phyloP scores from a whole-genome alignment of 2,888 invertebrate genomes.

The Oxycera nigricornis region DNA sequence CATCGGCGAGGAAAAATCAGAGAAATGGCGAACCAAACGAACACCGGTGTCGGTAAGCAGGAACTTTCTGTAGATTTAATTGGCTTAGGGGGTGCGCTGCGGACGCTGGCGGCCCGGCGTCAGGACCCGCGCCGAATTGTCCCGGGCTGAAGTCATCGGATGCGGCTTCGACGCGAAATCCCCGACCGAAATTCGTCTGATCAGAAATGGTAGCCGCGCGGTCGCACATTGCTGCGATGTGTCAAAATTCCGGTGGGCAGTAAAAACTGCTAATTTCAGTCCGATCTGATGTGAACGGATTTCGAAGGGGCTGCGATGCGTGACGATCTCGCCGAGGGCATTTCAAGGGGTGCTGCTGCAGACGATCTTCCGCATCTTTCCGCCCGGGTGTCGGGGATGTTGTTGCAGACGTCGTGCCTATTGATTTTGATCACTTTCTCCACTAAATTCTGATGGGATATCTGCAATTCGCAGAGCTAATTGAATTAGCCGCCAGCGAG shows the following conservation, averaged over 20 bases:
- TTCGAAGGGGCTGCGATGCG: too few species aligned
- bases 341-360: too few species aligned
- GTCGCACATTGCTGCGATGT: conserved; percentile 28
- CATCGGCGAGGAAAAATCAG: conserved; percentile 27
- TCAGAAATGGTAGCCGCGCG: conserved; percentile 22
- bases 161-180: not conserved
- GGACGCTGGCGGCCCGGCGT: not conserved
- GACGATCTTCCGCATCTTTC: too few species aligned
- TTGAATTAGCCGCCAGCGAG: conserved; percentile 14
- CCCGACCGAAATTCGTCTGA: not conserved
- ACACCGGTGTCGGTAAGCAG: conserved; percentile 87
- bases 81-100: not conserved
- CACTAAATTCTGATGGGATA: not conserved
- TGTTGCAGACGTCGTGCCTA: not conserved
- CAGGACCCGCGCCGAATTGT: not conserved
- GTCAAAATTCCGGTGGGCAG: conserved; percentile 19
- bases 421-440: conserved; percentile 39
- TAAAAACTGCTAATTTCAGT: conserved; percentile 12
- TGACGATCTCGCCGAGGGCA: too few species aligned
- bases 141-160: not conserved
- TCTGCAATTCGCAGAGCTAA: not conserved
- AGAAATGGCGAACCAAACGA: conserved; percentile 83
- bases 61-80: not conserved
- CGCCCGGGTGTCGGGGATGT: too few species aligned
- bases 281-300: not conserved